A percentile compares a stretch with the other conserved stretches of the same genome.
These are phyloP conservation scores for Hoplostethus atlanticus DNA, from an alignment of 2,797 vertebrate species.

Conservation along the genomic window DNA sequence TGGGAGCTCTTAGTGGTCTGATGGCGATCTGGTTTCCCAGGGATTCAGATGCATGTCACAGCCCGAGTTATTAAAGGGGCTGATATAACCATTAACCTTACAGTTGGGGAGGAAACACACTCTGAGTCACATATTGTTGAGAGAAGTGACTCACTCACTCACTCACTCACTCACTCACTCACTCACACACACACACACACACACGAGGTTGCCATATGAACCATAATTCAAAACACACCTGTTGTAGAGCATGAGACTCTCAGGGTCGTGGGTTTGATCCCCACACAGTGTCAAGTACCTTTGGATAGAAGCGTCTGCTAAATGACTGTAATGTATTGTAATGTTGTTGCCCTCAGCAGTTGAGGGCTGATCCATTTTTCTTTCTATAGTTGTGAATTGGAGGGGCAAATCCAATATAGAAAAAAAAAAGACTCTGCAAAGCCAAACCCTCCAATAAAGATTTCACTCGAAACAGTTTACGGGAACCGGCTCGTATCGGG, in stretches of 20 bases:
- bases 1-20: slow-evolving; percentile 20
- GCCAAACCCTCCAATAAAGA: slow-evolving; percentile 52
- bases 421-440: slow-evolving; percentile 19
- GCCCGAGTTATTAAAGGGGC: slow-evolving; percentile 5
- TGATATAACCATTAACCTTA: slow-evolving; percentile 22
- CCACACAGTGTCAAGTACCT: too few species aligned
- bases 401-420: slow-evolving; percentile 31
- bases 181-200: neutral
- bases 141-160: slow-evolving; percentile 10
- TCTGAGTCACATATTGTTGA: slow-evolving; percentile 6
- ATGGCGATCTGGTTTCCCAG: slow-evolving; percentile 39
- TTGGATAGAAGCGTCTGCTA: too few species aligned
- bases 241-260: neutral
- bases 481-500: neutral
- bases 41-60: neutral
- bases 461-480: slow-evolving; percentile 43
- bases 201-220: slow-evolving; percentile 27
- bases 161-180: neutral
- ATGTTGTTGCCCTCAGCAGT: slow-evolving; percentile 28
- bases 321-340: too few species aligned
- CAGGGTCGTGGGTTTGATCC: too few species aligned
- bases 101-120: slow-evolving; percentile 10
- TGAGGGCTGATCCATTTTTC: slow-evolving; percentile 38
- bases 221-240: slow-evolving; percentile 47
- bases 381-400: slow-evolving; percentile 8